These are phyloP conservation scores for Lanistes nyassanus DNA, from an alignment of 1,140 invertebrate species.

Conservation along the genomic window DNA sequence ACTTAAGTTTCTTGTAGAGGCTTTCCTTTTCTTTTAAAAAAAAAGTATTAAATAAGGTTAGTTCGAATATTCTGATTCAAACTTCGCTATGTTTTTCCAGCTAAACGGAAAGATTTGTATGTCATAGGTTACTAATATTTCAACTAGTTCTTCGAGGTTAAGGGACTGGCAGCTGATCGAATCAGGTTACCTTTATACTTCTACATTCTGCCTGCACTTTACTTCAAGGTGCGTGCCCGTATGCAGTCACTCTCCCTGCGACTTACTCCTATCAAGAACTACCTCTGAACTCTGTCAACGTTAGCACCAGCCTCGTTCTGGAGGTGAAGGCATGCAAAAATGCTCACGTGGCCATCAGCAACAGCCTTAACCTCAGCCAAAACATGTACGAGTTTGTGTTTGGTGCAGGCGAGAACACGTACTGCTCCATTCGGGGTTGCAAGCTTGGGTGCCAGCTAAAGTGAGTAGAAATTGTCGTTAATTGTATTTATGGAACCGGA, in stretches of 20 bases:
- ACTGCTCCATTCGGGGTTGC: background rate
- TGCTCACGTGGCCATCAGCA: slow-evolving; percentile 18
- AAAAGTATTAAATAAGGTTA: background rate
- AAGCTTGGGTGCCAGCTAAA: background rate
- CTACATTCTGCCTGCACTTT: too few relatives aligned
- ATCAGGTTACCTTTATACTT: background rate
- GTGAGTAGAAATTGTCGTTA: too few relatives aligned
- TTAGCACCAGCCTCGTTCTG: slow-evolving; percentile 14
- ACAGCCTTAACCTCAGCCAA: background rate
- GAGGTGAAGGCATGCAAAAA: background rate
- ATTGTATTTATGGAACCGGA: too few relatives aligned
- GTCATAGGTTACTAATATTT: too few relatives aligned
- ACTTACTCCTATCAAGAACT: background rate
- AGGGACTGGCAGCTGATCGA: too few relatives aligned
- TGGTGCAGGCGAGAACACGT: background rate
- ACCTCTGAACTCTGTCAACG: background rate
- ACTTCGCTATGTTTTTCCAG: too few relatives aligned
- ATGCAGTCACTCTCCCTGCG: too few relatives aligned
- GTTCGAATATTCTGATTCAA: too few relatives aligned
- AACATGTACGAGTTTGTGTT: slow-evolving; percentile 9
- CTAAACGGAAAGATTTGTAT: too few relatives aligned
- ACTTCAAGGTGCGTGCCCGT: too few relatives aligned
- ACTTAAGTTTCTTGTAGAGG: background rate
- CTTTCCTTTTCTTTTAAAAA: background rate
- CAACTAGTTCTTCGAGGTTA: too few relatives aligned